A percentile compares a stretch with the other conserved stretches of the same genome.
Evolutionary conservation across 2,888 invertebrate genomes (phyloP).

Genomic region (Anthophora plumipes): DNA sequence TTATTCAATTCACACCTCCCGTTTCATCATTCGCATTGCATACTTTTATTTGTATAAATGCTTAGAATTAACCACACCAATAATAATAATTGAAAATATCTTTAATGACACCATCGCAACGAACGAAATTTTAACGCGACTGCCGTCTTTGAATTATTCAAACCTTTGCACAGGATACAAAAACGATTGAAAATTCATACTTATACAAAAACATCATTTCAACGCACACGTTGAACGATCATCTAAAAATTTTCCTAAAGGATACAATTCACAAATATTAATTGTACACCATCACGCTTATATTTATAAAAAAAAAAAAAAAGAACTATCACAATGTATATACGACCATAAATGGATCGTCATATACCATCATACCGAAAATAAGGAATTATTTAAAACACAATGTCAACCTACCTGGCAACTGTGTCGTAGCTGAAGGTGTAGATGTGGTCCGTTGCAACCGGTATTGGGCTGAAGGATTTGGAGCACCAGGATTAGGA

Average conservation of each 20-base stretch:
- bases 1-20: conserved; percentile 52
- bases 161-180: background rate
- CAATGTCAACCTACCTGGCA: conserved; percentile 85
- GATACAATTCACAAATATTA: conserved; percentile 6
- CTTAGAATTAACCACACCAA: conserved; percentile 39
- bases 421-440: conserved; percentile 86
- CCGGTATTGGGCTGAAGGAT: conserved; percentile 85
- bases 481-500: conserved; percentile 82
- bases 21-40: conserved; percentile 17
- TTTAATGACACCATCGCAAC: conserved; percentile 8
- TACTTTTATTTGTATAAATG: conserved; percentile 12
- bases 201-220: background rate
- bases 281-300: background rate
- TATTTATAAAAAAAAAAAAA: conserved; percentile 20
- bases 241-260: conserved; percentile 5
- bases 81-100: conserved; percentile 1
- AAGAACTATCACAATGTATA: background rate
- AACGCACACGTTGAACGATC: background rate
- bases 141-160: conserved; percentile 6
- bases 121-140: conserved; percentile 19
- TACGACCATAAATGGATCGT: background rate
- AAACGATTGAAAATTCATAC: background rate
- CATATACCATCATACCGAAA: background rate
- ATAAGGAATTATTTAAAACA: conserved; percentile 30
- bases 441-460: conserved; percentile 87